Conservation (phyloP, 2,888 invertebrate species). For the Hemaris fuciformis region DNA sequence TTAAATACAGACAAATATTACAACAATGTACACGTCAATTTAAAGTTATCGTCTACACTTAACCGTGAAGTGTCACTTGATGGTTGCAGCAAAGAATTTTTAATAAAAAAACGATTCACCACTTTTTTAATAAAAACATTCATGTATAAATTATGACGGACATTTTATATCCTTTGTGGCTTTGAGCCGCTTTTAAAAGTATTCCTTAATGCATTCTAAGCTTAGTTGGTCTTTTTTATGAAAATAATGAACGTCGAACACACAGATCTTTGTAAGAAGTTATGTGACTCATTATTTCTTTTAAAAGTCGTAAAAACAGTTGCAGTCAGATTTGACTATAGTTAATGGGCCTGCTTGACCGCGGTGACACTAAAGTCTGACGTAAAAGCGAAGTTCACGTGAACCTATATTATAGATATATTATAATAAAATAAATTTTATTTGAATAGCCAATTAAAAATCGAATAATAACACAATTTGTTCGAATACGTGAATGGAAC, state of each 20-base stretch:
- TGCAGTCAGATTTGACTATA: too few species aligned
- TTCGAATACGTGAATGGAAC: too few species aligned
- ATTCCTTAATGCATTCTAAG: neutral
- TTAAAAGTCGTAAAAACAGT: neutral
- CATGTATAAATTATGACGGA: neutral
- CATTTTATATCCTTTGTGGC: neutral
- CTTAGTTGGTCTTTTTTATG: neutral
- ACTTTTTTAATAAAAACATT: constrained; percentile 3
- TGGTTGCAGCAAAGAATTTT: neutral
- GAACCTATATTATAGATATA: too few species aligned
- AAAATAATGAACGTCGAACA: neutral
- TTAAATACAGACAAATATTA: neutral
- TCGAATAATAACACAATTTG: too few species aligned
- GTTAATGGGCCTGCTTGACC: too few species aligned
- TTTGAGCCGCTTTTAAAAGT: neutral
- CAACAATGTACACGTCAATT: neutral
- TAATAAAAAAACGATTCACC: neutral
- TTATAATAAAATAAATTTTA: too few species aligned
- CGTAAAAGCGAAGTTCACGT: too few species aligned
- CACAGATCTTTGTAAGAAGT: neutral
- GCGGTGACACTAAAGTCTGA: too few species aligned
- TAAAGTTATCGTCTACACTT: neutral
- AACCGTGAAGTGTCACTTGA: neutral
- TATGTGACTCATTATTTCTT: neutral
- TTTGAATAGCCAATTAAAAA: too few species aligned